Evolutionary conservation across 2,888 invertebrate genomes (phyloP).

Genomic region (Sisyra terminalis): DNA sequence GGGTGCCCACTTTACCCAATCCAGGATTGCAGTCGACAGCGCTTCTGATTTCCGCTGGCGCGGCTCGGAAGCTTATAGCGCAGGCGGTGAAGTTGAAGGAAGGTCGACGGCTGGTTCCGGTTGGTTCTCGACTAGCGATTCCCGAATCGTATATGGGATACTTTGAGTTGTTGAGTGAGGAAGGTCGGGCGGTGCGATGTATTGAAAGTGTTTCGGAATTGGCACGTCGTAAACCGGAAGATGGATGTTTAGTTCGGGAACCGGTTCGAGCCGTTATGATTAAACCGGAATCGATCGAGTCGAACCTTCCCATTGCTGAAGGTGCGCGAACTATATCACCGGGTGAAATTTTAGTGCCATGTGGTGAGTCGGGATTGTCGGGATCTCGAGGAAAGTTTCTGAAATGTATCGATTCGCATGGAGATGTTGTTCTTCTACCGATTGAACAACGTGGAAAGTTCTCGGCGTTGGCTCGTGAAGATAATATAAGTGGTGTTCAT

Average conservation of each 20-base stretch:
- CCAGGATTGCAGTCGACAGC: conserved; percentile 78
- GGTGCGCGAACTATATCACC: conserved; percentile 60
- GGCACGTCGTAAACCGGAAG: conserved; percentile 53
- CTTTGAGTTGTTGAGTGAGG: conserved; percentile 87
- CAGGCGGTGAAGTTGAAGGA: conserved; percentile 84
- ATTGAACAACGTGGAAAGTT: conserved; percentile 82
- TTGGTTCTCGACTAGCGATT: conserved; percentile 71
- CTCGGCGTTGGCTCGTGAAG: conserved; percentile 82
- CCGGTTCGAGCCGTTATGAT: conserved; percentile 52
- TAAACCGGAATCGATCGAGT: conserved; percentile 35
- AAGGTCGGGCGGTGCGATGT: conserved; percentile 78
- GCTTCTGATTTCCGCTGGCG: conserved; percentile 68
- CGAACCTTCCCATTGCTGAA: conserved; percentile 28
- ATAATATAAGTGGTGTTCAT: conserved; percentile 89
- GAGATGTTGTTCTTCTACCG: conserved; percentile 66
- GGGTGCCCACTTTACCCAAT: conserved; percentile 74
- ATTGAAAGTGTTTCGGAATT: conserved; percentile 79
- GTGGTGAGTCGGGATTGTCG: conserved; percentile 49
- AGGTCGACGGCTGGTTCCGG: conserved; percentile 63
- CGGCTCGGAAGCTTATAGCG: conserved; percentile 71
- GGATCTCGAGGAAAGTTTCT: conserved; percentile 63
- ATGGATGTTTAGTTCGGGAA: conserved; percentile 65
- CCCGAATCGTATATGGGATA: conserved; percentile 84
- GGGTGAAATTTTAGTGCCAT: conserved; percentile 69
- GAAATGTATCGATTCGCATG: conserved; percentile 72